These are phyloP conservation scores for Ceraclea dissimilis DNA, from an alignment of 2,888 invertebrate genomes.

Conservation along the genomic window DNA sequence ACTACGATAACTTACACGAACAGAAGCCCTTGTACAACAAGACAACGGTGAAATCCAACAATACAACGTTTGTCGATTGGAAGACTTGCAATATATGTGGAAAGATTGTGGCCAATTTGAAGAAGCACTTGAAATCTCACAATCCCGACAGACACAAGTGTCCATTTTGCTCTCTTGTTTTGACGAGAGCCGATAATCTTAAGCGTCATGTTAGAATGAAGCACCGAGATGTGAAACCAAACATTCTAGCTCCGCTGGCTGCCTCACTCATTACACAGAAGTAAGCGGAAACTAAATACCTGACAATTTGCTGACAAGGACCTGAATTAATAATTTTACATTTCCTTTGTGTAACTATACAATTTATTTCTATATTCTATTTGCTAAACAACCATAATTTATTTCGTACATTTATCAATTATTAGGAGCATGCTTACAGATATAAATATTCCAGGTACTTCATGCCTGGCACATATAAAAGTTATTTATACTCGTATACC, in stretches of 20 bases:
- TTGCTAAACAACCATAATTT: no score
- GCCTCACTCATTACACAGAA: not conserved
- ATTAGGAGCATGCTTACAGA: no score
- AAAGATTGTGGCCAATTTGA: conserved; percentile 58
- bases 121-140: conserved; percentile 61
- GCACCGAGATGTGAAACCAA: conserved; percentile 35
- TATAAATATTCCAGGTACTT: no score
- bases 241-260: conserved; percentile 5
- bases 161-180: conserved; percentile 53
- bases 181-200: conserved; percentile 60
- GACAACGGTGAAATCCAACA: not conserved
- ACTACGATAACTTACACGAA: conserved; percentile 14
- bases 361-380: no score
- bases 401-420: no score
- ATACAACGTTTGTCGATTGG: conserved; percentile 29
- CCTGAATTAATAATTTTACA: no score
- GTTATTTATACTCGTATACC: no score
- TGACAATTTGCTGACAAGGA: no score
- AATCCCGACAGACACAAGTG: conserved; percentile 56
- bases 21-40: conserved; percentile 1
- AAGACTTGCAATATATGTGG: conserved; percentile 57
- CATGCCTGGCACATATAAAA: no score
- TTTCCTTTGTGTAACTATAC: no score
- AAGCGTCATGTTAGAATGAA: conserved; percentile 60
- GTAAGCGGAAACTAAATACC: no score